Base-by-base conservation (phyloP, 2,113 vertebrate genomes). In the Chascanopsetta lugubris region DNA sequence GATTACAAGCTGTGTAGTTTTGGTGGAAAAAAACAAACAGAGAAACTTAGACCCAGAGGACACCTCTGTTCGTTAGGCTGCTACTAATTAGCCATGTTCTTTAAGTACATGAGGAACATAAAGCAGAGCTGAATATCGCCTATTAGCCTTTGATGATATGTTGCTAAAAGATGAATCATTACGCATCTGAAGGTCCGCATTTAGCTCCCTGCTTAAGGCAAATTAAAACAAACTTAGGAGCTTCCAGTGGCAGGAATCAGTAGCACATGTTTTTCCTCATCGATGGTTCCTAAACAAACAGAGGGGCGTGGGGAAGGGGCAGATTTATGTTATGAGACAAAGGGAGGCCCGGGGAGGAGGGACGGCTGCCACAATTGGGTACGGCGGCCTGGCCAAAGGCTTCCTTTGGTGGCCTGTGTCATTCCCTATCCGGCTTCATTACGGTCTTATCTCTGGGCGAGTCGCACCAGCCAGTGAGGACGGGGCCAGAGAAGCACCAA, bases 361-460 rank as follows among this genome's bases (percentile, higher is more conserved):
- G 64, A 77, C 22, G 38, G 57, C 73, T 61, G 50, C 58, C 62
- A 69, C 61, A 59, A 63, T 72, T 17, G 2, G 55, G 70, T 49
- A 57, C 11, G 21, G 40, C 63, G 72, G 72, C 79, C 79, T 69
- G 77, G 72, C 80, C 55, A 5, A 62, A 65, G 59, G 79, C 73
- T 63, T 72, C 79, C 69, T 77, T 82, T 77, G 73, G 72, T 74
- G 72, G 72, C 73, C 50, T 62, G 65, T 69, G 79, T 85, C 88
- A 77, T 87, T 88, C 81, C 86, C 18, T 73, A 80, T 77, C 79
- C 68, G 79, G 87, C 82, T 79, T 89, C 89, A 90, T 91, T 91
- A 89, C 86, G 56, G 72, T 64, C 80, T 89, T 90, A 91, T 90
- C 87, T 88, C 77, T 64, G 49, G 72, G 71, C 57, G 47, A 73